phyloP scores from a whole-genome alignment of 2,888 invertebrate species.

The Opisthograptis luteolata region DNA sequence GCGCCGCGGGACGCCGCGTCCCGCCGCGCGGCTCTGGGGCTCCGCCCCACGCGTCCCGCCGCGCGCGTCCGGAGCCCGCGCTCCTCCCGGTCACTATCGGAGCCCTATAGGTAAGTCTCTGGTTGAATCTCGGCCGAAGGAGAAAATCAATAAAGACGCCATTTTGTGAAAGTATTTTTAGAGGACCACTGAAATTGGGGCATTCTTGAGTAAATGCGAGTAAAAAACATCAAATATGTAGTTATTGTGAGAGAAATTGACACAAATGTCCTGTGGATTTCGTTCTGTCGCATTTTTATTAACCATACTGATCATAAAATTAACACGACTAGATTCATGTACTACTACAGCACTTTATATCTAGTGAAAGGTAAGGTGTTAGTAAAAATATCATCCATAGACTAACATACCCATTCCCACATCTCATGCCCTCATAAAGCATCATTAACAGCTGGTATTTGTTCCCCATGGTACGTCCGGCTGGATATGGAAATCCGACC shows the following conservation, averaged over 20 bases:
- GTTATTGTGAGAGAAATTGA: conserved; percentile 12
- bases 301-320: no score
- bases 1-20: conserved; percentile 73
- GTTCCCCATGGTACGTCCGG: no score
- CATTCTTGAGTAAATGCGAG: conserved; percentile 13
- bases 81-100: conserved; percentile 67
- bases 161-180: conserved; percentile 65
- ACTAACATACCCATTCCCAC: no score
- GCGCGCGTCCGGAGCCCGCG: conserved; percentile 83
- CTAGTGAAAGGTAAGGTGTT: no score
- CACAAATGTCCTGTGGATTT: no score
- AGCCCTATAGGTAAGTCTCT: conserved; percentile 71
- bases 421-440: no score
- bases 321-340: no score
- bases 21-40: conserved; percentile 50
- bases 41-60: conserved; percentile 46
- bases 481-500: no score
- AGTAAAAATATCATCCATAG: no score
- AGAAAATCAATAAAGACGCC: conserved; percentile 69
- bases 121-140: conserved; percentile 58
- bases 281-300: no score
- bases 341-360: no score
- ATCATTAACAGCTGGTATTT: no score
- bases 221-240: not conserved
- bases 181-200: conserved; percentile 36